Evolutionary conservation across 2,797 vertebrate species (phyloP), one percentile per base, ranked within the genome.

Genomic region (Enteromius viviparus): DNA sequence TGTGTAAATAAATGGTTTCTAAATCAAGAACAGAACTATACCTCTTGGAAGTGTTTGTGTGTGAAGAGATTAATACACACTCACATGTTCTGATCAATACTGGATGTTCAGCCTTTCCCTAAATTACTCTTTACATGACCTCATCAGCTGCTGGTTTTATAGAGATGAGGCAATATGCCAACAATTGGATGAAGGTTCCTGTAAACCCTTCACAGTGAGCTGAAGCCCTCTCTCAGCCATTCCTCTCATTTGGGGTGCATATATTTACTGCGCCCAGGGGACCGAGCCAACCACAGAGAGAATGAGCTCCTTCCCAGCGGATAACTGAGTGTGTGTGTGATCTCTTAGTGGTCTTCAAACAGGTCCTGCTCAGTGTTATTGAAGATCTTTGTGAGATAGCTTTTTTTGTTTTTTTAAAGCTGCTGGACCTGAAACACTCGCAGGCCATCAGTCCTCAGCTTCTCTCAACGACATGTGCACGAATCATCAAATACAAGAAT

Each of bases 151-250:
- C 45, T 71, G 74, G 49, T 77, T 82, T 85, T 85, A 82, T 78
- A 85, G 79, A 85, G 84, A 85, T 65, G 66, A 77, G 74, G 74
- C 84, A 82, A 78, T 85, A 85, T 78, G 45, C 84, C 79, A 78
- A 81, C 80, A 82, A 85, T 82, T 85, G 66, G 84, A 81, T 85
- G 74, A 78, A 66, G 66, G 55, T 64, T 85, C 74, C 74, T 53
- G 66, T 85, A 85, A 40, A 40, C 37, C 37, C 6, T 37, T 37
- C 37, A 37, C 37, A 37, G 37, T 6, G 34, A 34, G 34, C 34
- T 34, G 34, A 34, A 34, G 34, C 34, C 34, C 37, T 37, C 37
- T 37, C 6, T 37, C 37, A 37, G 37, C 37, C 37, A 37, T 9
- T 40, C 8, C 7, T 81, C 45, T 81, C 45, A 77, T 55, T 55